These are phyloP conservation scores for Dicrurus megarhynchus DNA, from an alignment of 2,113 vertebrate species.

Conservation along the genomic window DNA sequence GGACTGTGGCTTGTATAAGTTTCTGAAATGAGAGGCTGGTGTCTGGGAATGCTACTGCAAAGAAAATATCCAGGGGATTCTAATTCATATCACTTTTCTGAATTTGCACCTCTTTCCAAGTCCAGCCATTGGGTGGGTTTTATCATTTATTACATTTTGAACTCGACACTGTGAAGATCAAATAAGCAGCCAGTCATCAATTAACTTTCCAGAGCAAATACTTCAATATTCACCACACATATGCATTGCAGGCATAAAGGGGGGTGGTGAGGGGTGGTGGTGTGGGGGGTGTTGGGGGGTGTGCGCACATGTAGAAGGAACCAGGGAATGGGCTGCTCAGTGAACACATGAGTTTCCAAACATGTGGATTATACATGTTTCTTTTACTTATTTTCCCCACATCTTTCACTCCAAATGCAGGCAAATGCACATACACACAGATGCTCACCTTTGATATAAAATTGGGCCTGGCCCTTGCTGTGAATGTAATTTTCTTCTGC, in stretches of 20 bases:
- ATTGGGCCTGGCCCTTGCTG: not conserved
- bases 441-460: not conserved
- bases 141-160: not conserved
- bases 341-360: not conserved
- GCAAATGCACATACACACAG: not conserved
- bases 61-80: not conserved
- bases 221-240: conserved; percentile 27
- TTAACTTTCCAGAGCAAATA: conserved; percentile 28
- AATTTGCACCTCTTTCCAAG: conserved; percentile 13
- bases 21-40: conserved; percentile 26
- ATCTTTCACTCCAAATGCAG: not conserved
- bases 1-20: not conserved
- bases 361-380: not conserved
- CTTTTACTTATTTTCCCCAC: not conserved
- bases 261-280: not conserved
- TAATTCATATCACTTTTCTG: not conserved
- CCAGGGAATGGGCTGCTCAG: not conserved
- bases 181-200: conserved; percentile 33
- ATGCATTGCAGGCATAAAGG: conserved; percentile 18
- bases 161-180: conserved; percentile 3
- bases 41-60: conserved; percentile 16
- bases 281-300: not conserved
- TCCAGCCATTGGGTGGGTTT: not conserved
- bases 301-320: not conserved
- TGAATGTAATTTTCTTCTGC: not conserved